Evolutionary conservation across 2,113 vertebrate species (phyloP), one percentile per base, ranked within the genome.

Genomic region (Picathartes gymnocephalus): DNA sequence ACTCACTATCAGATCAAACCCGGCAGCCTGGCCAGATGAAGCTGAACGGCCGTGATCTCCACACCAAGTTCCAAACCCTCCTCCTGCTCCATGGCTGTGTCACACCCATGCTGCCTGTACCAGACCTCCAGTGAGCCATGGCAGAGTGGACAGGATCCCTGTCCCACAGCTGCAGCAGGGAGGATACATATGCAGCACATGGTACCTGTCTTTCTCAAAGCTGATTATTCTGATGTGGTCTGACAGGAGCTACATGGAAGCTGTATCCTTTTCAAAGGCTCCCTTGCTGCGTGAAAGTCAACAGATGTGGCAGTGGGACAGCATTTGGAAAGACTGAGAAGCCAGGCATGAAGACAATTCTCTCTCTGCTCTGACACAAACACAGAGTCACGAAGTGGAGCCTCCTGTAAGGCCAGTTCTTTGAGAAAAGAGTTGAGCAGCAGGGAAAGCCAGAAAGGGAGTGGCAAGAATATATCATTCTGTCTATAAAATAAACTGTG

Each of bases 161-260:
- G 50, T 9, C 42, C 53, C 81, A 17, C 28, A 71, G 21, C 1
- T 27, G 21, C 44, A 61, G 73, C 31, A 60, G 19, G 28, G 21
- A 61, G 27, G 37, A 44, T 15, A 25, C 50, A 74, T 4, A 50
- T 5, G 42, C 79, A 81, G 91, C 90, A 88, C 86, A 86, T 44
- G 80, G 58, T 25, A 88, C 53, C 85, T 68, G 79, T 80, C 85
- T 86, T 53, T 53, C 64, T 64, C 81, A 82, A 39, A 74, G 64
- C 35, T 57, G 33, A 62, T 92, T 88, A 88, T 86, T 86, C 47
- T 95, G 76, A 95, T 83, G 51, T 0, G 3, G 22, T 33, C 64
- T 95, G 93, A 94, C 79, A 97, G 79, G 68, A 95, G 64, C 31
- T 44, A 68, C 47, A 40, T 42, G 4, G 5, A 37, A 90, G 47